Percentiles rank a stretch among this genome's conserved stretches.
Evolutionary conservation across 2,797 vertebrate genomes (phyloP).

Genomic region (Chelon labrosus): DNA sequence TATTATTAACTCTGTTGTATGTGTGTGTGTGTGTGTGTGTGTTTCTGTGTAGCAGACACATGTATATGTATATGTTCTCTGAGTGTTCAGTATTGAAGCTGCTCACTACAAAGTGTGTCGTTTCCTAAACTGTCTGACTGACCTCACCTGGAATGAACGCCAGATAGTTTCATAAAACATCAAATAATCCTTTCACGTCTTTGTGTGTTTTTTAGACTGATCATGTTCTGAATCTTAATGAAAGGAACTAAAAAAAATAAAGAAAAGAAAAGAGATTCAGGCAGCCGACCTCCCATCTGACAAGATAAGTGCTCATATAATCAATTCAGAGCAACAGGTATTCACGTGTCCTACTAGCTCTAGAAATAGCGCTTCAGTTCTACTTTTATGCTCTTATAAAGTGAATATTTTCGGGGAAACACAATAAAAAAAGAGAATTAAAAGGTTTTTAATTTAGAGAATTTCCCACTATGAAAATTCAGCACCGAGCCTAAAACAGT

Average conservation of each 20-base stretch:
- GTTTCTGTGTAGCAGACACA: conserved; percentile 12
- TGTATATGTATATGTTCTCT: conserved; percentile 28
- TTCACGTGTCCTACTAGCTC: background rate
- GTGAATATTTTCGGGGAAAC: no score
- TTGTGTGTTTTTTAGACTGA: conserved; percentile 1
- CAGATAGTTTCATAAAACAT: conserved; percentile 36
- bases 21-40: conserved; percentile 28
- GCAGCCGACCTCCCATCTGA: background rate
- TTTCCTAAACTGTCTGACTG: conserved; percentile 24
- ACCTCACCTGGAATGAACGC: conserved; percentile 19
- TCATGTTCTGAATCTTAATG: background rate
- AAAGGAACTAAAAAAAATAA: background rate
- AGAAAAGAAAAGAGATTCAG: background rate
- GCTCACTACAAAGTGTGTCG: conserved; percentile 27
- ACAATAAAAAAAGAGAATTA: no score
- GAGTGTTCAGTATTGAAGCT: conserved; percentile 58
- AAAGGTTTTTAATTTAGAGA: background rate
- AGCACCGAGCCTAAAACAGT: background rate
- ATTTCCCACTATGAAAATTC: background rate
- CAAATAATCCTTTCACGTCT: background rate
- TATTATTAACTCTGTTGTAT: conserved; percentile 2
- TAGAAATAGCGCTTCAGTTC: no score
- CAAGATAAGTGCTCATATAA: background rate
- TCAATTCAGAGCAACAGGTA: background rate
- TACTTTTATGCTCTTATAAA: no score